phyloP scores from a whole-genome alignment of 1,140 invertebrate species.

The Cotesia chilonis region DNA sequence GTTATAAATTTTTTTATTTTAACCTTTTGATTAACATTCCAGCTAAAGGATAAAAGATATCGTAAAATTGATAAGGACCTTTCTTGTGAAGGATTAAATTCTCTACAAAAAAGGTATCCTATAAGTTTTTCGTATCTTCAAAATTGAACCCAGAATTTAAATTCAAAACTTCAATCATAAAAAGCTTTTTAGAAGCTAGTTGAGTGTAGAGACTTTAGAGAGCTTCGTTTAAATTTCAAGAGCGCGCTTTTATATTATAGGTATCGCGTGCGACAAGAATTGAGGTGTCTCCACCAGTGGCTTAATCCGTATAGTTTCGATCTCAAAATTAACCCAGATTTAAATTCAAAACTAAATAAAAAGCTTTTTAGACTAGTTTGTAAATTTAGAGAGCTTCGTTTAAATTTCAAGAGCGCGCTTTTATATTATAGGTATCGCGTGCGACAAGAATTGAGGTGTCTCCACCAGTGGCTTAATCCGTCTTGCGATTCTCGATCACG shows the following conservation, averaged over 20 bases:
- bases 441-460: slow-evolving; percentile 35
- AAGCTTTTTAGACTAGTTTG: slow-evolving; percentile 2
- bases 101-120: no score
- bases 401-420: neutral
- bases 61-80: no score
- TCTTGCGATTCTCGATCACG: slow-evolving; percentile 31
- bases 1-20: no score
- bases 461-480: slow-evolving; percentile 33
- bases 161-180: neutral
- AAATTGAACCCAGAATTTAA: neutral
- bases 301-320: slow-evolving; percentile 35
- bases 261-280: slow-evolving; percentile 33
- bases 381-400: neutral
- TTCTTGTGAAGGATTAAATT: no score
- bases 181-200: slow-evolving; percentile 1
- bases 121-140: no score
- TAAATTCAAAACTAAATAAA: slow-evolving; percentile 1
- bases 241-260: neutral
- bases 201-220: neutral
- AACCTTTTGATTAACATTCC: no score
- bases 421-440: slow-evolving; percentile 25
- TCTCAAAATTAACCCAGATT: neutral
- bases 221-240: neutral
- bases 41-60: no score
- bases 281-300: slow-evolving; percentile 34